Evolutionary conservation across 2,797 vertebrate species (phyloP).

Genomic region (Podargus strigoides): DNA sequence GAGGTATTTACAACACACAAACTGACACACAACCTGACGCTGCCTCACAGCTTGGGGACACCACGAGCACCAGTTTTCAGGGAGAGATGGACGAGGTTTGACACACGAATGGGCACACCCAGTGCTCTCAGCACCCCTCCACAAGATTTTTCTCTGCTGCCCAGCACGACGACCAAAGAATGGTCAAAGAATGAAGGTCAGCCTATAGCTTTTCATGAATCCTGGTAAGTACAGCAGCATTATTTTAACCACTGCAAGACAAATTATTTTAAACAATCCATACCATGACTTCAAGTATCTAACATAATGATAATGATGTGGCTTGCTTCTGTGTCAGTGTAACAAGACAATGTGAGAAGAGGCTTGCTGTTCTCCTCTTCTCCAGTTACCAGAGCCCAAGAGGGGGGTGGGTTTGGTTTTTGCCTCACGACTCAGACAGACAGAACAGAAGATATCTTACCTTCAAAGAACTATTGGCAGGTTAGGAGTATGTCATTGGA

Average conservation of each 20-base stretch:
- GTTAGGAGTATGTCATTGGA: conserved; percentile 74
- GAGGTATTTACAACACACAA: not conserved
- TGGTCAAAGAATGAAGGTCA: not conserved
- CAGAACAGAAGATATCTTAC: conserved; percentile 77
- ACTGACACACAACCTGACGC: conserved; percentile 24
- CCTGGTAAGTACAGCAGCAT: not conserved
- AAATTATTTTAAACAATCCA: not conserved
- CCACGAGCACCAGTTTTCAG: not conserved
- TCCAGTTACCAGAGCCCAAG: conserved; percentile 34
- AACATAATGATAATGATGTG: not conserved
- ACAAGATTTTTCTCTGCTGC: not conserved
- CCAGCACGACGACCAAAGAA: accelerated
- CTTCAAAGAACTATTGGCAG: conserved; percentile 76
- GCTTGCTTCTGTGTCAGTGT: not conserved
- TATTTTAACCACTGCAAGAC: not conserved
- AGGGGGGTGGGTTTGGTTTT: not conserved
- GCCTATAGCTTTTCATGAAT: not conserved
- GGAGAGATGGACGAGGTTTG: conserved; percentile 55
- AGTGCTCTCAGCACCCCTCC: not conserved
- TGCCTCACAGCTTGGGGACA: conserved; percentile 15
- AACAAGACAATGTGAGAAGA: not conserved
- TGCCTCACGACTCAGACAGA: conserved; percentile 68
- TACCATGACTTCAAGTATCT: not conserved
- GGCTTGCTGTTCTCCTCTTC: not conserved
- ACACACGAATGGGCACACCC: conserved; percentile 44